Conservation (phyloP, 2,888 invertebrate genomes). For the Orthonevra nobilis region DNA sequence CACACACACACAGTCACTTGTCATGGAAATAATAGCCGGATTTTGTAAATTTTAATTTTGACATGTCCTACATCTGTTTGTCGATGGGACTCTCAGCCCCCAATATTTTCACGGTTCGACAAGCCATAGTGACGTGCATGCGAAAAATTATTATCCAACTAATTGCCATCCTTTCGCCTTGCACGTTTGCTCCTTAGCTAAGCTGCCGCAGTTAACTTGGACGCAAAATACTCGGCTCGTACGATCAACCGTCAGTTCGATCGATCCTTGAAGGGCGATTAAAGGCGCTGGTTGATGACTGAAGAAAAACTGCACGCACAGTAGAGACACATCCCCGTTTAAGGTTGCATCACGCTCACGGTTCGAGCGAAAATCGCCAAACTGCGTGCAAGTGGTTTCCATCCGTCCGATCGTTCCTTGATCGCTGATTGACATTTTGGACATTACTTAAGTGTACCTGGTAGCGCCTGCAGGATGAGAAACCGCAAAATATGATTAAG, state of each 20-base stretch:
- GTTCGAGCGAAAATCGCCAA: slow-evolving; percentile 55
- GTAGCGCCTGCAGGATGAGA: slow-evolving; percentile 56
- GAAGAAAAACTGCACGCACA: slow-evolving; percentile 52
- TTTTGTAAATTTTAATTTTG: slow-evolving; percentile 63
- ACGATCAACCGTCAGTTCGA: slow-evolving; percentile 29
- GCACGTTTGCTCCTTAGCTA: slow-evolving; percentile 6
- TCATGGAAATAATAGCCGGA: slow-evolving; percentile 67
- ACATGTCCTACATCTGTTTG: slow-evolving; percentile 69
- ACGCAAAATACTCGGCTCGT: background rate
- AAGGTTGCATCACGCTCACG: slow-evolving; percentile 35
- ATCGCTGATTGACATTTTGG: slow-evolving; percentile 67
- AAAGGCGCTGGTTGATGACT: slow-evolving; percentile 33
- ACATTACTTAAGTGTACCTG: slow-evolving; percentile 50
- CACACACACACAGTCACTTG: slow-evolving; percentile 27
- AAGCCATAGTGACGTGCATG: slow-evolving; percentile 62
- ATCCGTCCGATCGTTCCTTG: slow-evolving; percentile 41
- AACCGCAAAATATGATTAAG: slow-evolving; percentile 69
- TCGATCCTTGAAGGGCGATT: slow-evolving; percentile 62
- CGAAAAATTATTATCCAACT: slow-evolving; percentile 66
- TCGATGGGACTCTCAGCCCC: slow-evolving; percentile 40
- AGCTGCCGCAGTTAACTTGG: background rate
- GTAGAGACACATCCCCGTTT: slow-evolving; percentile 18
- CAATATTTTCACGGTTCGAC: slow-evolving; percentile 69
- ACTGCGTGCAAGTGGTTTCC: slow-evolving; percentile 66
- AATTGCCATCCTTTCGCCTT: slow-evolving; percentile 67